Evolutionary conservation across 2,888 invertebrate genomes (phyloP), one percentile per base, ranked within the genome.

Genomic region (Trichogramma dendrolimi): DNA sequence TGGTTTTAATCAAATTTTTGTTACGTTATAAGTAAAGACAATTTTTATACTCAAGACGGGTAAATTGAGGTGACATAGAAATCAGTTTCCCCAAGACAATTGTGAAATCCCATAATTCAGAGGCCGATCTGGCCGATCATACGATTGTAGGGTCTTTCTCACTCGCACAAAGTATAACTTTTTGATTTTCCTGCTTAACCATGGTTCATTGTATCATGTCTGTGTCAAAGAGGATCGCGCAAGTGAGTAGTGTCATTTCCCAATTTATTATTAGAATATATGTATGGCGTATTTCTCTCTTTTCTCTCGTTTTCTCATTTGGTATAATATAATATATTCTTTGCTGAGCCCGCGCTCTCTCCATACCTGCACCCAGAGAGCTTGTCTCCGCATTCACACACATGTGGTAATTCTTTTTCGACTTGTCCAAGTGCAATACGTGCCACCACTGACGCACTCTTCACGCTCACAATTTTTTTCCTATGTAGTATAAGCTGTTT

Each of bases 261-360:
- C 27, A 27, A 27, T 27, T 27, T 27, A 27, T 27, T 27, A 27
- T 27, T 27, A 27, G 27, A 2, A 27, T 27, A 27, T 27, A 27
- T 27, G 27, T 27, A 27, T 27, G 27, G 27, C 2, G 27, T 27
- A 27, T 27, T 27, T 27, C n/a, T 40, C 52, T 43, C 49, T 6
- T 4, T 51, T 48, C 4, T 48, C 11, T 11, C 11, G 48, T 14
- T 14, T 48, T 5, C n/a, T 48, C 14, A 11, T 11, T 14, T 14
- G 48, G 11, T 69, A 74, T 76, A 76, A 78, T 76, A 78, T 77
- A 77, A 77, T 78, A 78, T 75, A 75, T 76, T 76, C 27, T 27
- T 27, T 2, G 27, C 3, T 27, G 27, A 2, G 27, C 3, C 27
- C 27, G 27, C 2, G 27, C 27, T 27, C 27, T 27, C 27, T 27